Evolutionary conservation across 1,140 invertebrate genomes (phyloP).

Genomic region (Nebria ingens): DNA sequence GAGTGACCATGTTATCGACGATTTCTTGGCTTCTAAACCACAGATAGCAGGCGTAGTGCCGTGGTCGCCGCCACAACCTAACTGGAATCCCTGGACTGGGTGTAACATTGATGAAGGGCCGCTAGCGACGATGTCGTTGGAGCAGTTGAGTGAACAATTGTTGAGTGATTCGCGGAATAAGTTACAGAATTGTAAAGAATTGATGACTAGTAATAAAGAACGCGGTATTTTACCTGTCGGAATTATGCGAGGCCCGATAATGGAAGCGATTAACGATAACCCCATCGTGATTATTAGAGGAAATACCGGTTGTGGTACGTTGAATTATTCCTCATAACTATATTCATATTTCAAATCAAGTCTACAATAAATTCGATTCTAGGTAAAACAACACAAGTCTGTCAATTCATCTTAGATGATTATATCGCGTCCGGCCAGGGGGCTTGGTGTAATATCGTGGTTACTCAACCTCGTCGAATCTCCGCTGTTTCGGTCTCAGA

Average conservation of each 20-base stretch:
- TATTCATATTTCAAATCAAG: not conserved
- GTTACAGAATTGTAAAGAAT: constrained; percentile 46
- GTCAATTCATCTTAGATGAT: constrained; percentile 94
- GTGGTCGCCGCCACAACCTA: constrained; percentile 88
- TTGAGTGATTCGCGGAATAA: constrained; percentile 49
- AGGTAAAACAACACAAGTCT: constrained; percentile 74
- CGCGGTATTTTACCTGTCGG: constrained; percentile 66
- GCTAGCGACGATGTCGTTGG: constrained; percentile 64
- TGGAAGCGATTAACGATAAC: constrained; percentile 76
- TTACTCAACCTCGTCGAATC: constrained; percentile 90
- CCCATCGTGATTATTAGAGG: constrained; percentile 81
- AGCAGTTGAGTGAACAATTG: constrained; percentile 72
- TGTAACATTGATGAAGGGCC: constrained; percentile 89
- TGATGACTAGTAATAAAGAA: constrained; percentile 55
- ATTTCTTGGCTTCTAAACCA: constrained; percentile 46
- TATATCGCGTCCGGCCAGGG: constrained; percentile 78
- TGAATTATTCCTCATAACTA: constrained; percentile 4
- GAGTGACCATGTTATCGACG: constrained; percentile 47
- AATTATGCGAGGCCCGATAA: constrained; percentile 58
- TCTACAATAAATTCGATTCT: constrained; percentile 14
- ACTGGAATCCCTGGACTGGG: constrained; percentile 94
- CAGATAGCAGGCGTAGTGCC: constrained; percentile 67
- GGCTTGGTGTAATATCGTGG: constrained; percentile 75
- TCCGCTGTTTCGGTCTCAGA: constrained; percentile 92
- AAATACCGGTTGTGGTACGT: constrained; percentile 86